A percentile compares a stretch with the other conserved stretches of the same genome.
Conservation (phyloP, 2,113 vertebrate genomes). For the Passer montanus region DNA sequence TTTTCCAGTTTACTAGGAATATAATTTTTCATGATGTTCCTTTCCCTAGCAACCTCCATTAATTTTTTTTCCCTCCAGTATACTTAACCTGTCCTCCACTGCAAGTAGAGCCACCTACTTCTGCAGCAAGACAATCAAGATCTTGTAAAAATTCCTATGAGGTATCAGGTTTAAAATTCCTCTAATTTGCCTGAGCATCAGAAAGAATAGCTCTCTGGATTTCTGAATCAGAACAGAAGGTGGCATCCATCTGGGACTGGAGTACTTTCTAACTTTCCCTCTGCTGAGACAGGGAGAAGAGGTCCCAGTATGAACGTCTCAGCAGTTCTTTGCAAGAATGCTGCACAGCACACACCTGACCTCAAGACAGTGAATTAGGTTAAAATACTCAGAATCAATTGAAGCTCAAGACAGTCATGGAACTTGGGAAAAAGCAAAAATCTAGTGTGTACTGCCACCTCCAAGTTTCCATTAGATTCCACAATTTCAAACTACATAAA, state of each 20-base stretch:
- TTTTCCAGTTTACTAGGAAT: neutral
- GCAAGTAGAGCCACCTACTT: neutral
- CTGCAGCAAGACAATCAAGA: neutral
- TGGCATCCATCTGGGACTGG: neutral
- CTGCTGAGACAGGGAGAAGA: neutral
- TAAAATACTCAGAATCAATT: neutral
- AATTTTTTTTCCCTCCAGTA: neutral
- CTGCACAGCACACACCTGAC: neutral
- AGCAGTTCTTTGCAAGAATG: neutral
- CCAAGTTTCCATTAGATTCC: neutral
- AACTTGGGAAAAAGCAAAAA: neutral
- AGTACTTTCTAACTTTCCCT: neutral
- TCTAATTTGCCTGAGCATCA: neutral
- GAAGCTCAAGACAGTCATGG: rapidly evolving
- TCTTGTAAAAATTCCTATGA: neutral
- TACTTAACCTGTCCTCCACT: neutral
- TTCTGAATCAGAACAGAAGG: neutral
- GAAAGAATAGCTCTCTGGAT: neutral
- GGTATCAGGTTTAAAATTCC: neutral
- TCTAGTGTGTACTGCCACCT: neutral
- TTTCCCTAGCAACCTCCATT: neutral
- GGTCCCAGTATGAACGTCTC: neutral
- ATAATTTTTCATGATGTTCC: neutral
- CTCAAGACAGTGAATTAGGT: neutral
- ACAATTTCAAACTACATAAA: neutral